Evolutionary conservation across 1,140 invertebrate genomes (phyloP).

Genomic region (Caenorhabditis latens): DNA sequence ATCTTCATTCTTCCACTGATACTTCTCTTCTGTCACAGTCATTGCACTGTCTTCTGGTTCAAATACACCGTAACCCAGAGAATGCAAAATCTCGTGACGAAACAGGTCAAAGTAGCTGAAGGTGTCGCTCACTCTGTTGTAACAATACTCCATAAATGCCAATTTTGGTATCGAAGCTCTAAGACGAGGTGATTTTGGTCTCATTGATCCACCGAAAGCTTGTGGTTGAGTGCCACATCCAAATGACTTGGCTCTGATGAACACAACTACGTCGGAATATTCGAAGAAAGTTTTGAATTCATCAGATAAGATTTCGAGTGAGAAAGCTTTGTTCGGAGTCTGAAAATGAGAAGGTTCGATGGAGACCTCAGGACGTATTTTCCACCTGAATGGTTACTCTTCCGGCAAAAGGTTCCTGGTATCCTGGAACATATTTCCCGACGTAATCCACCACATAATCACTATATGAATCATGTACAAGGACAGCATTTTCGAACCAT

Average conservation of each 20-base stretch:
- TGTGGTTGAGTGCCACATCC: background rate
- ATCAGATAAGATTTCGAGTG: background rate
- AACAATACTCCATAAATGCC: background rate
- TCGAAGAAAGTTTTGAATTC: background rate
- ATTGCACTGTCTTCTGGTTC: background rate
- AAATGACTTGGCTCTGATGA: background rate
- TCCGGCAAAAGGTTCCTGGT: background rate
- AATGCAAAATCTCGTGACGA: background rate
- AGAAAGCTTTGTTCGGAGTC: background rate
- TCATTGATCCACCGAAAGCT: background rate
- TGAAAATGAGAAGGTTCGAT: background rate
- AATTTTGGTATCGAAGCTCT: background rate
- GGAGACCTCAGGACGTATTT: background rate
- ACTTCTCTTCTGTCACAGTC: background rate
- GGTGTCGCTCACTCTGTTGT: background rate
- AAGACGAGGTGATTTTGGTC: background rate
- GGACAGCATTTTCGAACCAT: background rate
- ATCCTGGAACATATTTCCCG: background rate
- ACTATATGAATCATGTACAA: background rate
- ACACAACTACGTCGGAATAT: background rate
- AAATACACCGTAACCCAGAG: background rate
- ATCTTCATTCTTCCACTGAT: background rate
- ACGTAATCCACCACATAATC: background rate
- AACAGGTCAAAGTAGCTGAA: background rate
- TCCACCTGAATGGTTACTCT: background rate